These are phyloP conservation scores for Sarcophaga peregrina DNA, from an alignment of 1,140 invertebrate genomes.

Conservation along the genomic window DNA sequence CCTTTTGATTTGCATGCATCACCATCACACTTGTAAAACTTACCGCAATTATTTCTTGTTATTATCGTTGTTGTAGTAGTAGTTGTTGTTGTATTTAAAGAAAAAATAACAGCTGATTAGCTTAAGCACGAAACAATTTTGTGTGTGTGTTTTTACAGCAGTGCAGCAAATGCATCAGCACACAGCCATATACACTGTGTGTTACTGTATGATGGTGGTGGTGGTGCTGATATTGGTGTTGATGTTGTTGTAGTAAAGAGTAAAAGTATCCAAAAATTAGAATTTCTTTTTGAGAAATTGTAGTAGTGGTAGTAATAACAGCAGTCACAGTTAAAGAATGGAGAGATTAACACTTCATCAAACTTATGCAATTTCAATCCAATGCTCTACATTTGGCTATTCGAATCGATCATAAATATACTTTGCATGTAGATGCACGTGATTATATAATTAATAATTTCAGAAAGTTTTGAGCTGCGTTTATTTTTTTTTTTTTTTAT, in stretches of 20 bases:
- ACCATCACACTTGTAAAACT: neutral
- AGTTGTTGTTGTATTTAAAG: too few relatives aligned
- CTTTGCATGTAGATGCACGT: too few relatives aligned
- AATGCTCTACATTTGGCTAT: neutral
- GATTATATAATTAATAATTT: too few relatives aligned
- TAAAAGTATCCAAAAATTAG: neutral
- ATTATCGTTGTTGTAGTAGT: neutral
- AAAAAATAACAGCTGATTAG: neutral
- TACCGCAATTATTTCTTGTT: conserved; percentile 8
- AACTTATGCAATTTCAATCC: neutral
- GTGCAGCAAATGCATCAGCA: neutral
- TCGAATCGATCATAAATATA: too few relatives aligned
- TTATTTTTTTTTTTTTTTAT: too few relatives aligned
- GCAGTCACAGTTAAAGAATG: neutral
- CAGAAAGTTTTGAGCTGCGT: too few relatives aligned
- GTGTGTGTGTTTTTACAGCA: neutral
- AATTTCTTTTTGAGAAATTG: neutral
- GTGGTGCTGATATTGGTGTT: too few relatives aligned
- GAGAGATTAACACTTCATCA: neutral
- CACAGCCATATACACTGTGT: neutral
- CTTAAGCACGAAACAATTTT: neutral
- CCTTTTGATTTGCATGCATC: neutral
- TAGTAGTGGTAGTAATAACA: neutral
- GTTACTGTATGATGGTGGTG: too few relatives aligned
- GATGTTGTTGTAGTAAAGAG: neutral